Base-by-base conservation (phyloP, 2,113 vertebrate species). In the Ginglymostoma cirratum region DNA sequence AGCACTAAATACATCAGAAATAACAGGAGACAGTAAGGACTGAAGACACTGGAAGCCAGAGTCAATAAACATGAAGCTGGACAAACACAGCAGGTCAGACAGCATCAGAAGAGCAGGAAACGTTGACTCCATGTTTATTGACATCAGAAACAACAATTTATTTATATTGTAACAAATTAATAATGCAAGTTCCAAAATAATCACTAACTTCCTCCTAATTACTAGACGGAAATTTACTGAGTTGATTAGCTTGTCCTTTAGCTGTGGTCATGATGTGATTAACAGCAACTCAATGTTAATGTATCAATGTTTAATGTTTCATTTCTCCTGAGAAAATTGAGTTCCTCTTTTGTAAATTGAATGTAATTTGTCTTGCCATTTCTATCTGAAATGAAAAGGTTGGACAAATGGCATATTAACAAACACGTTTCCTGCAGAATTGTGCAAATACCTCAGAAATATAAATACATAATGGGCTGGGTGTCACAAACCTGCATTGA, bases 311-410 rank as follows among this genome's bases (percentile, higher is more conserved):
- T 61, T 93, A 65, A 61, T 65, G 89, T 93, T 93, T 42, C 61
- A 65, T 66, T 93, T 93, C 61, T 66, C 87, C 89, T n/a, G 61
- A 93, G 89, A 61, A 93, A n/a, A 67, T 66, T 38, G 24, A 66
- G 65, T 38, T 42, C 30, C 55, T 65, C 89, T 66, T 65, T 65
- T 93, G 89, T 45, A 93, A 93, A 93, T 67, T 93, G 87, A 61
- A 65, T 14, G 87, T 14, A 61, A 61, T 65, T 34, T 92, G 52
- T 92, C 52, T n/a, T 65, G 61, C 67, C 89, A 93, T 66, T 93
- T 93, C n/a, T 66, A 93, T 66, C 89, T 93, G 89, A 92, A 92
- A 61, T n/a, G 87, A 93, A 93, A n/a, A 66, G 89, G 61, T 93
- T 93, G 65, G 89, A 93, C 61, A 38, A 66, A n/a, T 38, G 55